These are phyloP conservation scores for Pilophorus perplexus DNA, from an alignment of 2,888 invertebrate genomes.

Conservation along the genomic window DNA sequence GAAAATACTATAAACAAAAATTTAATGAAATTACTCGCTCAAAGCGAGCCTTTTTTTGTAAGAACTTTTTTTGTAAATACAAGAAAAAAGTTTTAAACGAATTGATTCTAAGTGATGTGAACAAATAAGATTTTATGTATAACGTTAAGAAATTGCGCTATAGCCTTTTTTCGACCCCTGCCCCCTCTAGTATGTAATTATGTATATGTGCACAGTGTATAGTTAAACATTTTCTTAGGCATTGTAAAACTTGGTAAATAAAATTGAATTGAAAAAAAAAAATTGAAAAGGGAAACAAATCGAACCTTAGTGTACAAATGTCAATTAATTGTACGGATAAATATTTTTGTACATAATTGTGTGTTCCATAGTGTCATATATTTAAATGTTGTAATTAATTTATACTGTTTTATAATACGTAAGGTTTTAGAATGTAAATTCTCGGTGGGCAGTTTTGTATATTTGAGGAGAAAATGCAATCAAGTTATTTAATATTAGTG, in stretches of 20 bases:
- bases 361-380: slow-evolving; percentile 55
- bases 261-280: background rate
- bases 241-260: slow-evolving; percentile 9
- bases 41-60: slow-evolving; percentile 46
- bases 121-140: slow-evolving; percentile 24
- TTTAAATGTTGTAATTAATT: slow-evolving; percentile 52
- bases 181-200: slow-evolving; percentile 20
- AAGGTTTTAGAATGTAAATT: slow-evolving; percentile 11
- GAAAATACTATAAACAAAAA: slow-evolving; percentile 46
- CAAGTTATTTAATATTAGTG: slow-evolving; percentile 29
- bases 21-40: too few relatives aligned
- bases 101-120: slow-evolving; percentile 15
- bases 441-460: slow-evolving; percentile 2
- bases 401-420: slow-evolving; percentile 46
- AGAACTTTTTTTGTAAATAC: slow-evolving; percentile 43
- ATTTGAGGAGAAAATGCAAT: slow-evolving; percentile 29
- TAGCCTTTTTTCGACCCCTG: slow-evolving; percentile 9
- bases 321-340: slow-evolving; percentile 58
- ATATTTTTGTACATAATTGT: slow-evolving; percentile 61
- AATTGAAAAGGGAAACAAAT: slow-evolving; percentile 37
- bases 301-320: slow-evolving; percentile 55
- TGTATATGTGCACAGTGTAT: slow-evolving; percentile 50
- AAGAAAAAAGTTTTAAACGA: slow-evolving; percentile 8
- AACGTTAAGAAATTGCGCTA: slow-evolving; percentile 11
- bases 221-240: slow-evolving; percentile 41